Conservation (phyloP, 2,888 invertebrate genomes). For the Julus scandinavius region DNA sequence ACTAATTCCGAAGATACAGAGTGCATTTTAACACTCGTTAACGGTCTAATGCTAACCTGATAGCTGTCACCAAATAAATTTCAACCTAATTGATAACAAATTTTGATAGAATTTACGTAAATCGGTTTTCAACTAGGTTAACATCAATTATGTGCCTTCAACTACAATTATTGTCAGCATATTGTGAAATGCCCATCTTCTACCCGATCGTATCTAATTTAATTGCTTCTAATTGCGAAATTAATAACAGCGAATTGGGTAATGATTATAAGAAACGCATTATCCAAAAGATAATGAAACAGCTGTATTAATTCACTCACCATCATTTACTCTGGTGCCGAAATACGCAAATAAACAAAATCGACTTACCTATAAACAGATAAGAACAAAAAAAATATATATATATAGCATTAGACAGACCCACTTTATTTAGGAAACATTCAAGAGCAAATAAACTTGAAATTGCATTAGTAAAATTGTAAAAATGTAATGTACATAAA, state of each 20-base stretch:
- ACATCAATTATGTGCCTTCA: no score
- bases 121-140: no score
- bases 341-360: slow-evolving; percentile 31
- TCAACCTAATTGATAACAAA: no score
- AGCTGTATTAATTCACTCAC: slow-evolving; percentile 40
- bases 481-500: background rate
- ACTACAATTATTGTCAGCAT: no score
- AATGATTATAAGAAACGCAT: background rate
- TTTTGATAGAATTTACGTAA: no score
- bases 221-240: no score
- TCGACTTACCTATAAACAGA: background rate
- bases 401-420: background rate
- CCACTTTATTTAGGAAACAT: background rate
- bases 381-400: background rate
- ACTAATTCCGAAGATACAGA: slow-evolving; percentile 15
- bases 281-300: background rate
- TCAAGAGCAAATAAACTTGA: background rate
- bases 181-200: no score
- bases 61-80: no score
- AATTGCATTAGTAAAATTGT: background rate
- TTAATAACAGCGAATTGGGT: no score
- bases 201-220: no score
- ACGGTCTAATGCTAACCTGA: no score
- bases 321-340: background rate
- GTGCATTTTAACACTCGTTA: background rate